These are phyloP conservation scores for Channa argus DNA, from an alignment of 2,113 vertebrate species.

Conservation along the genomic window DNA sequence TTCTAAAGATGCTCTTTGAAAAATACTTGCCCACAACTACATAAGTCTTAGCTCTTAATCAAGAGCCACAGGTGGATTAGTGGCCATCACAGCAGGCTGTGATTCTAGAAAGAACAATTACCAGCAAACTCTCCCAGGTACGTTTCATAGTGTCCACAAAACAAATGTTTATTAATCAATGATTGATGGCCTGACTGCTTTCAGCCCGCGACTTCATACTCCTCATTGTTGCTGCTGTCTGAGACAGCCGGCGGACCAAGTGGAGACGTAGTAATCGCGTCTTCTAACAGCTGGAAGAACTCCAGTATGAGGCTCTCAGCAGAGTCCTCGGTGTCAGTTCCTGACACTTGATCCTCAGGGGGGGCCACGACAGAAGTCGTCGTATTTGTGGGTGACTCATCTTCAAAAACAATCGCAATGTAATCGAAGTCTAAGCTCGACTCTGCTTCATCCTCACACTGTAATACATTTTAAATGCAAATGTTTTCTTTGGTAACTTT, in stretches of 20 bases:
- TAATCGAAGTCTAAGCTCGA: no score
- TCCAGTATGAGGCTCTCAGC: fast-evolving
- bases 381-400: background rate
- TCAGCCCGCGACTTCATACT: background rate
- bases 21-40: no score
- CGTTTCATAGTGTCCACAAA: no score
- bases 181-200: background rate
- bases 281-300: fast-evolving
- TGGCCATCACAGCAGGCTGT: no score
- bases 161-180: background rate
- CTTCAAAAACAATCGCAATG: background rate
- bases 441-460: no score
- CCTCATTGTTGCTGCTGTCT: fast-evolving
- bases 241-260: fast-evolving
- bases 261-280: fast-evolving
- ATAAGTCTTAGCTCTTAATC: no score
- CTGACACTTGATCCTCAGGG: fast-evolving
- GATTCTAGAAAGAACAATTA: no score
- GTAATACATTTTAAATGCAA: no score
- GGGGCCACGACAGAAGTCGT: fast-evolving
- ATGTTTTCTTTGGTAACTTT: no score
- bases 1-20: no score
- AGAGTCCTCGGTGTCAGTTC: fast-evolving
- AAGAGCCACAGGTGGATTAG: no score
- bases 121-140: no score